A percentile compares a stretch with the other conserved stretches of the same genome.
Conservation (phyloP, 2,113 vertebrate species). For the Psophia crepitans region DNA sequence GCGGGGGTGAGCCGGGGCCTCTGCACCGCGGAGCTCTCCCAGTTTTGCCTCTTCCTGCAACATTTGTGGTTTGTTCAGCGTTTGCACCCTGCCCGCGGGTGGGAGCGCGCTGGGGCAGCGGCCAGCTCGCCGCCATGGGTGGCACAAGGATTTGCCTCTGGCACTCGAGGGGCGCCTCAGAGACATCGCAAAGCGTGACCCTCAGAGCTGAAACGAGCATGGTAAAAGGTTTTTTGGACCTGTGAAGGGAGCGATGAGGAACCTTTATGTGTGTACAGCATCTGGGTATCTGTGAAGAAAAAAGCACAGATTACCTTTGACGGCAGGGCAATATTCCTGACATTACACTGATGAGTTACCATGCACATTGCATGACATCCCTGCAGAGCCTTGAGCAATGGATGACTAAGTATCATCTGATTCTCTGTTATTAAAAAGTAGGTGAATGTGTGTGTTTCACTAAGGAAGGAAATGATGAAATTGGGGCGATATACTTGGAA, state of each 20-base stretch:
- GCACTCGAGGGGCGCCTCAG: neutral
- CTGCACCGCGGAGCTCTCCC: fast-evolving
- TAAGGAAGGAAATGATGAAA: slow-evolving; percentile 51
- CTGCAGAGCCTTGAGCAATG: neutral
- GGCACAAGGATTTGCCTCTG: neutral
- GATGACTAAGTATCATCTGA: slow-evolving; percentile 62
- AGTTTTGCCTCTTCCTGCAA: neutral
- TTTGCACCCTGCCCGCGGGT: neutral
- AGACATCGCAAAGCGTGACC: neutral
- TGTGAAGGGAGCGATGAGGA: neutral
- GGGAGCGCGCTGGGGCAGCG: fast-evolving
- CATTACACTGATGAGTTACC: neutral
- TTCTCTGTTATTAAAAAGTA: slow-evolving; percentile 6
- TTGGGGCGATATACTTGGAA: neutral
- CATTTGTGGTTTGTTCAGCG: neutral
- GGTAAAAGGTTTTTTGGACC: neutral
- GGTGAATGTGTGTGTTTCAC: slow-evolving; percentile 17
- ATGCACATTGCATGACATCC: neutral
- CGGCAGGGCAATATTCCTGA: neutral
- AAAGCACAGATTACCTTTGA: neutral
- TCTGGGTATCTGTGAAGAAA: neutral
- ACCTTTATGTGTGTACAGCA: neutral
- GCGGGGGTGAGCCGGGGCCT: fast-evolving
- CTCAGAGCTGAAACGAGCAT: neutral
- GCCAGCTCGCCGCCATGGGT: neutral